Evolutionary conservation across 2,113 vertebrate genomes (phyloP).

Genomic region (Rhynchomys soricoides): DNA sequence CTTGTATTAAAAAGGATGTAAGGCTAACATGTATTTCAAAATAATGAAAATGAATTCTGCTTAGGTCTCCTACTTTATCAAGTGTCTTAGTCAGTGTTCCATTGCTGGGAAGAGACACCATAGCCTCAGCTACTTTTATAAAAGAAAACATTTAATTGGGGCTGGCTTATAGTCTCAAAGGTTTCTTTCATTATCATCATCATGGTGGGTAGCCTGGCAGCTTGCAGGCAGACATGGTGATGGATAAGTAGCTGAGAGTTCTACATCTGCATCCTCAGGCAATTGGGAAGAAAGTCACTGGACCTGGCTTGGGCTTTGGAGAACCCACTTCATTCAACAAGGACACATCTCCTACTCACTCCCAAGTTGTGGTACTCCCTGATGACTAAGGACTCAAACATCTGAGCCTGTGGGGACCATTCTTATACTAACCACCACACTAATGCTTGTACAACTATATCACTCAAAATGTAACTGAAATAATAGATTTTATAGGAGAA

Average conservation of each 20-base stretch:
- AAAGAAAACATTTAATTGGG: background rate
- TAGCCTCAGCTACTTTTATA: too few relatives aligned
- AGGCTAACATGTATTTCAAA: background rate
- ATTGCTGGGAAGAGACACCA: background rate
- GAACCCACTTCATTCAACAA: background rate
- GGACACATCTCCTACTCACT: too few relatives aligned
- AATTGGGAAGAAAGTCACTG: background rate
- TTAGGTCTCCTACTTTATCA: background rate
- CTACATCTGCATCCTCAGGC: background rate
- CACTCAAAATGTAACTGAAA: background rate
- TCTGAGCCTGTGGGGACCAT: background rate
- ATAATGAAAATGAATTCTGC: background rate
- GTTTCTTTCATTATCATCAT: background rate
- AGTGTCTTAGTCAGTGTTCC: background rate
- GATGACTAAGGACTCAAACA: background rate
- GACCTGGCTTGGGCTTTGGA: too few relatives aligned
- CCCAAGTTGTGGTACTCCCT: background rate
- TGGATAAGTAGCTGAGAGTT: background rate
- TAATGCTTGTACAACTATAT: background rate
- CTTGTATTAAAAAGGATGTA: background rate
- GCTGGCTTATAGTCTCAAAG: background rate
- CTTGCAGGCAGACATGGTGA: background rate
- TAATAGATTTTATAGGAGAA: constrained; percentile 19
- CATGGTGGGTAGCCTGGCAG: background rate
- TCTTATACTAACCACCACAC: background rate